phyloP scores from a whole-genome alignment of 2,113 vertebrate species.

The Tichodroma muraria region DNA sequence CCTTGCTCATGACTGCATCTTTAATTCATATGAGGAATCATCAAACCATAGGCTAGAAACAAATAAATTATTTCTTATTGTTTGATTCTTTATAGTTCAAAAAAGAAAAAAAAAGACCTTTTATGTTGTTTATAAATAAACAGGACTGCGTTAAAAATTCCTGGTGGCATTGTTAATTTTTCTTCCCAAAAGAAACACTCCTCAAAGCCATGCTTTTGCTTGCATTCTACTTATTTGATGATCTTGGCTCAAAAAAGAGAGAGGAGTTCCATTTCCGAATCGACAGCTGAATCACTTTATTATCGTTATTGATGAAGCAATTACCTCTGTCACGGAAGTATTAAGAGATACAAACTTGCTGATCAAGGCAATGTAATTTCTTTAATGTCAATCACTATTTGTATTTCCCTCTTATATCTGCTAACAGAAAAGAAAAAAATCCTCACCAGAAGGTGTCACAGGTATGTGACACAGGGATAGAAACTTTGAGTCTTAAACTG shows the following conservation, averaged over 20 bases:
- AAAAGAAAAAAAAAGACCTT: not conserved
- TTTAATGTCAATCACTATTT: not conserved
- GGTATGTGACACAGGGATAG: not conserved
- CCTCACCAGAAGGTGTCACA: not conserved
- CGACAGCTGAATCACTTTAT: not conserved
- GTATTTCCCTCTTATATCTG: not conserved
- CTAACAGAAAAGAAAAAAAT: not conserved
- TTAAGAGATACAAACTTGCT: not conserved
- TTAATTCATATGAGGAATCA: not conserved
- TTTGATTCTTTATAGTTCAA: not conserved
- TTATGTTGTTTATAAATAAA: conserved; percentile 39
- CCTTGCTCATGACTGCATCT: not conserved
- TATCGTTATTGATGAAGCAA: not conserved
- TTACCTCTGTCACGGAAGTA: not conserved
- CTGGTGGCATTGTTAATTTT: not conserved
- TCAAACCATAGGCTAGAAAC: not conserved
- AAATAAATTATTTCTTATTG: conserved; percentile 1
- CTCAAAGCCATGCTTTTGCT: not conserved
- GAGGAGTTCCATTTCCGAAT: not conserved
- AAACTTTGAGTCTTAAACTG: not conserved
- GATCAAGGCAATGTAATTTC: not conserved
- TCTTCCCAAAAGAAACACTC: not conserved
- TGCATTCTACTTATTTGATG: not conserved
- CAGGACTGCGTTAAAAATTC: not conserved
- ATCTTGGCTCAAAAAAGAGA: not conserved